These are phyloP conservation scores for Petrocephalus schoutedeni DNA, from an alignment of 2,797 vertebrate genomes.

Conservation along the genomic window DNA sequence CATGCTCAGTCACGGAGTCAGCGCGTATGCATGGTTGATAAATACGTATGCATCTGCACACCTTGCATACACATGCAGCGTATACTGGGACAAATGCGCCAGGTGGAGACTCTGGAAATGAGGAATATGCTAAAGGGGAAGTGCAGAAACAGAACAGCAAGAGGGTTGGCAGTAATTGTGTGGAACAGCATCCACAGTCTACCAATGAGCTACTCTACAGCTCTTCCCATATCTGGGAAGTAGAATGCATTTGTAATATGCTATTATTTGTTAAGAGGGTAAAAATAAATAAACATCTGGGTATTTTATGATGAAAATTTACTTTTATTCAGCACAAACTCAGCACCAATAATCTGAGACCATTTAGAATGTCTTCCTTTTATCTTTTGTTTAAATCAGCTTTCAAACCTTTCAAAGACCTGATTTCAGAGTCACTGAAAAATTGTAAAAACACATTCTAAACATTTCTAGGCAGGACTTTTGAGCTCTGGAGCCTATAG, in stretches of 20 bases:
- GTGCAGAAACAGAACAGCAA: not conserved
- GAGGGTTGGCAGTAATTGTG: not conserved
- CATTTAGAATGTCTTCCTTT: no score
- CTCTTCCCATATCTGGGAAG: not conserved
- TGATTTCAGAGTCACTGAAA: no score
- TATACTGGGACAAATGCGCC: not conserved
- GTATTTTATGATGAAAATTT: not conserved
- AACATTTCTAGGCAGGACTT: no score
- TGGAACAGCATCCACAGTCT: not conserved
- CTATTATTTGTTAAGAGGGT: not conserved
- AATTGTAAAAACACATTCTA: no score
- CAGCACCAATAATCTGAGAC: no score
- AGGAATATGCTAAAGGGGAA: not conserved
- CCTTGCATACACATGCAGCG: not conserved
- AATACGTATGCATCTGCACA: not conserved
- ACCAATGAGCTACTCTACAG: not conserved
- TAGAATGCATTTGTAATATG: not conserved
- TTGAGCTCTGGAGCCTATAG: no score
- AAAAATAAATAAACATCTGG: no score
- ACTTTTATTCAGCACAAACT: no score
- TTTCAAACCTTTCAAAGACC: no score
- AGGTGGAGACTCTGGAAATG: not conserved
- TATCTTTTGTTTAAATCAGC: no score
- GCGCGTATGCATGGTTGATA: not conserved
- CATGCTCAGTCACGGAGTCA: not conserved